phyloP scores from a whole-genome alignment of 2,888 invertebrate genomes.

The Melinopterus prodromus region DNA sequence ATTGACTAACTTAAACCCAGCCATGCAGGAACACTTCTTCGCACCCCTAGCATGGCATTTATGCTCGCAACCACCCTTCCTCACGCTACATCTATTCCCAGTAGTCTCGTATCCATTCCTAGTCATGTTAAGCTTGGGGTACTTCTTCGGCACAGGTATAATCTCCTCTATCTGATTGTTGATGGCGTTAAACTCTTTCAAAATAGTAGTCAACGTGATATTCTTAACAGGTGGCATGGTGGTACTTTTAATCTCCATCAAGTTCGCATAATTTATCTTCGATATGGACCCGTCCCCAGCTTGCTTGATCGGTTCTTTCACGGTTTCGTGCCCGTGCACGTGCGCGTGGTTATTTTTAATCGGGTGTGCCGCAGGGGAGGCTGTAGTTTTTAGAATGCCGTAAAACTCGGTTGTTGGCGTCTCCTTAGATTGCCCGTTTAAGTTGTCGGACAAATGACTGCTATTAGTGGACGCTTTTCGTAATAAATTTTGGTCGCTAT shows the following conservation, averaged over 20 bases:
- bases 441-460: not conserved
- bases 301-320: not conserved
- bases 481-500: not conserved
- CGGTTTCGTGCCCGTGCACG: not conserved
- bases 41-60: slow-evolving; percentile 57
- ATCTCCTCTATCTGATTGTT: slow-evolving; percentile 28
- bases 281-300: not conserved
- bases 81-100: slow-evolving; percentile 42
- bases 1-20: slow-evolving; percentile 59
- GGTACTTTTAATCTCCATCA: slow-evolving; percentile 27
- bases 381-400: not conserved
- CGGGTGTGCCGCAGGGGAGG: slow-evolving; percentile 4
- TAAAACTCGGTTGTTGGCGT: not conserved
- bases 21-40: slow-evolving; percentile 61
- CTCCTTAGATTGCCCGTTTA: not conserved
- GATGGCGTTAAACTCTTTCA: slow-evolving; percentile 31
- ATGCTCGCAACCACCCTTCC: slow-evolving; percentile 62
- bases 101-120: slow-evolving; percentile 21
- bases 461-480: not conserved
- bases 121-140: slow-evolving; percentile 31
- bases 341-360: not conserved
- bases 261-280: slow-evolving; percentile 30
- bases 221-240: slow-evolving; percentile 29
- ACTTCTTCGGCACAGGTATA: slow-evolving; percentile 28
- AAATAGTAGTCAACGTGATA: slow-evolving; percentile 23